phyloP scores from a whole-genome alignment of 2,888 invertebrate species.

The Hymenopus coronatus region DNA sequence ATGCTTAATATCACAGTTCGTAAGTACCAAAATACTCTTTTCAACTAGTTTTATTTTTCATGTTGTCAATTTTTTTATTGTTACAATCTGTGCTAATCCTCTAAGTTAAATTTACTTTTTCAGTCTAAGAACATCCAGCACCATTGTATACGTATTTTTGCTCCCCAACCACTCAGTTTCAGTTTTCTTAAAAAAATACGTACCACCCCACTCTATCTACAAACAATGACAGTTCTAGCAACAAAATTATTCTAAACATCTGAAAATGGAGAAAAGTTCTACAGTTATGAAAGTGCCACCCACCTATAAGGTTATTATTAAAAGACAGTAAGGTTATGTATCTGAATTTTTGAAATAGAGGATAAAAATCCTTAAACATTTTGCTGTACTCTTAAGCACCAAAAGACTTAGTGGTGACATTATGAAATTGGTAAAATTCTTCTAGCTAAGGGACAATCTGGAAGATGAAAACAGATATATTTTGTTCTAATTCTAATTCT shows the following conservation, averaged over 20 bases:
- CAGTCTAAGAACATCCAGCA: slow-evolving; percentile 20
- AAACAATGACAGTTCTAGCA: slow-evolving; percentile 14
- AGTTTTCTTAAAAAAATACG: slow-evolving; percentile 20
- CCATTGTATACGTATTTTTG: slow-evolving; percentile 22
- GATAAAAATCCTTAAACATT: neutral
- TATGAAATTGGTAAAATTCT: neutral
- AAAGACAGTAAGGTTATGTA: neutral
- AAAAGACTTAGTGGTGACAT: neutral
- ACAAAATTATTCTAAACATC: slow-evolving; percentile 7
- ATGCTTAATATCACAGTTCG: slow-evolving; percentile 20
- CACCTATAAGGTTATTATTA: neutral
- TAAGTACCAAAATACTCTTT: slow-evolving; percentile 21
- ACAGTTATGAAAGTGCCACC: neutral
- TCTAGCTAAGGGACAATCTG: neutral
- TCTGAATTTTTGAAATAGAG: neutral
- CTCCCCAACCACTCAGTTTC: slow-evolving; percentile 18
- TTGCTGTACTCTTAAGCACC: neutral
- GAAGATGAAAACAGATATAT: neutral
- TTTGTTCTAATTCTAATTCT: neutral
- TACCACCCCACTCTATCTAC: slow-evolving; percentile 12
- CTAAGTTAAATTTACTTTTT: slow-evolving; percentile 13
- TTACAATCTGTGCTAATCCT: slow-evolving; percentile 12
- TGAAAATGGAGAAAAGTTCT: neutral
- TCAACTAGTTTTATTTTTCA: slow-evolving; percentile 19
- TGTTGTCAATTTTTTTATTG: slow-evolving; percentile 19